Base-by-base conservation (phyloP, 1,140 invertebrate genomes). In the Pseudomyrmex gracilis region DNA sequence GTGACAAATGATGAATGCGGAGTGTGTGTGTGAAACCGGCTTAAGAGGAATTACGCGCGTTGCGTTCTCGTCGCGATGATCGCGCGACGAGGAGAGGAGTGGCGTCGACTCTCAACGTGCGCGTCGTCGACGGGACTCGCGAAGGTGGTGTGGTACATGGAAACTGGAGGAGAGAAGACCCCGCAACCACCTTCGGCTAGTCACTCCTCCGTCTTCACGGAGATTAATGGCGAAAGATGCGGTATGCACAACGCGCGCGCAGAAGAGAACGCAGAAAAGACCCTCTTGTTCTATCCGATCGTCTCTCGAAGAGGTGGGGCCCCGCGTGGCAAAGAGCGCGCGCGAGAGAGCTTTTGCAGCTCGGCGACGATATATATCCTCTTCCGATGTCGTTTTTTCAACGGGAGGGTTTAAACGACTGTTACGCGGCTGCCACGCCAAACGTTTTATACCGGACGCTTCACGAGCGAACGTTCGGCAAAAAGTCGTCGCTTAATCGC, bases 331-430 rank as follows among this genome's bases (percentile, higher is more conserved):
- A 1, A 7, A 13, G 34, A 22, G 15, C 74, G 66, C 58, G 22
- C 58, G 15, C 66, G 77, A 82, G 77, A 34, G 34, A 34, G 34
- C 34, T 34, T 57, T 73, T 73, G 55, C 77, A 60, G 57, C 64
- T 10, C 67, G 76, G 45, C 45, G 78, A 73, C 78, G 78, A 74
- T 82, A 73, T 82, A 73, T 82, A 82, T 82, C 73, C 68, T 82
- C 78, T 64, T 82, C 9, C 58, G 67, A 82, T 73, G 66, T 68
- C 78, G 66, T 73, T 73, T 67, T 67, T 73, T 78, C 64, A 64
- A 49, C 74, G 22, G 15, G n/a, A n/a, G n/a, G n/a, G 34, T 58
- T 74, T 51, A 34, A 34, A 45, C 47, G 68, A 82, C 57, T 73
- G 57, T 73, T 63, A 73, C 70, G 53, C 78, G 53, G 53, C 17